Base-by-base conservation (phyloP, 2,888 invertebrate species). In the Dryobota labecula region DNA sequence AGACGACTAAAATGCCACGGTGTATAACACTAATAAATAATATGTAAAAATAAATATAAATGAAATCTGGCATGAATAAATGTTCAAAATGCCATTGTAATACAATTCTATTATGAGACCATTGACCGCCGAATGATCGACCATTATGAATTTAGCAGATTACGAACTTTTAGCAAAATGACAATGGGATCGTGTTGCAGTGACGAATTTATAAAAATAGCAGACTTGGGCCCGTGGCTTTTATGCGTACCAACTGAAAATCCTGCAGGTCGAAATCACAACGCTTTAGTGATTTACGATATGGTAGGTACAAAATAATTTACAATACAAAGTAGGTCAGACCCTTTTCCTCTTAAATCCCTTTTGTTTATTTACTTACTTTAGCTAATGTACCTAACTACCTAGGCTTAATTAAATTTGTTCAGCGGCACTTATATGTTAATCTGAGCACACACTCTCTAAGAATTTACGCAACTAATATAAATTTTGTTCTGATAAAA, bases 401-500 rank as follows among this genome's bases (percentile, higher is more conserved):
- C n/a, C 54, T 41, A 27, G 63, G 75, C 71, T 77, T 77, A 60
- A 61, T 61, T 51, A 76, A 71, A 62, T 68, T 73, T 70, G 62
- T 68, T 53, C 58, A 73, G 62, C 80, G 67, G 76, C 64, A 66
- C 82, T 71, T 69, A 45, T 45, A 47, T 71, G 47, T 60, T 80
- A 78, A 80, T 82, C 80, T 68, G 61, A 53, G 54, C 51, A 67
- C 36, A 76, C 61, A 58, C 56, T 63, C 70, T 70, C 56, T 75
- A 73, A 61, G 51, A 77, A 81, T 77, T 67, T 61, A 80, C 58
- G 62, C 53, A 76, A 80, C 65, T 66, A 51, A 80, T 71, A 68
- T 64, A 76, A 76, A 76, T 80, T 80, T 74, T 64, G 62, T 66
- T 72, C 66, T 64, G 66, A 66, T 69, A 77, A 80, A 63, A 81